A percentile compares a stretch with the other conserved stretches of the same genome.
phyloP scores from a whole-genome alignment of 2,113 vertebrate genomes.

The Chelonoidis abingdonii region DNA sequence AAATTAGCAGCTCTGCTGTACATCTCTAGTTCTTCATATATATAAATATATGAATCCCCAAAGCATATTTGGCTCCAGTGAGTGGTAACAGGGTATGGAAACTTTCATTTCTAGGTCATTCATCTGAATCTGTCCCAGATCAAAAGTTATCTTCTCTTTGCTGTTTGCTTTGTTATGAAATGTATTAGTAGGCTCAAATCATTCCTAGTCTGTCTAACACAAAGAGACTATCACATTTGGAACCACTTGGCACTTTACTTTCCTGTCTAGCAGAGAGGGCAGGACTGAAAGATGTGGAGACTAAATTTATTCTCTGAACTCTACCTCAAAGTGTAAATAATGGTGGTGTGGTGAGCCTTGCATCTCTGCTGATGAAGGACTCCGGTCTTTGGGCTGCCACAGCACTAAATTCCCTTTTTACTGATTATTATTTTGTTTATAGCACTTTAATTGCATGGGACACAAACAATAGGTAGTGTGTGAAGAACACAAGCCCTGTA shows the following conservation, averaged over 20 bases:
- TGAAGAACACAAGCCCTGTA: neutral
- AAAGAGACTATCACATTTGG: neutral
- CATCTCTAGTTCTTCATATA: neutral
- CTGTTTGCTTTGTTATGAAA: neutral
- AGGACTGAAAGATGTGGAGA: neutral
- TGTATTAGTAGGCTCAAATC: neutral
- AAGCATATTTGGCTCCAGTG: neutral
- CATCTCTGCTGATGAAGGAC: neutral
- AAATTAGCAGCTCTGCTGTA: neutral
- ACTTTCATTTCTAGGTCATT: neutral
- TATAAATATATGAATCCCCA: neutral
- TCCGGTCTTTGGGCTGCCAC: neutral
- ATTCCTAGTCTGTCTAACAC: neutral
- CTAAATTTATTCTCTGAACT: conserved; percentile 8
- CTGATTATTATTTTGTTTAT: neutral
- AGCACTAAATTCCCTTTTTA: neutral
- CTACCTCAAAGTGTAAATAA: neutral
- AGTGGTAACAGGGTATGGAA: neutral
- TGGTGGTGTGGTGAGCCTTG: neutral
- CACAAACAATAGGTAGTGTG: neutral
- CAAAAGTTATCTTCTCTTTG: neutral
- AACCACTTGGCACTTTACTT: neutral
- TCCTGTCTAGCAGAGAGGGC: neutral
- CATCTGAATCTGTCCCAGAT: conserved; percentile 7
- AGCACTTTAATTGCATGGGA: neutral